Evolutionary conservation across 2,888 invertebrate genomes (phyloP), one percentile per base, ranked within the genome.

Genomic region (Shargacucullia verbasci): DNA sequence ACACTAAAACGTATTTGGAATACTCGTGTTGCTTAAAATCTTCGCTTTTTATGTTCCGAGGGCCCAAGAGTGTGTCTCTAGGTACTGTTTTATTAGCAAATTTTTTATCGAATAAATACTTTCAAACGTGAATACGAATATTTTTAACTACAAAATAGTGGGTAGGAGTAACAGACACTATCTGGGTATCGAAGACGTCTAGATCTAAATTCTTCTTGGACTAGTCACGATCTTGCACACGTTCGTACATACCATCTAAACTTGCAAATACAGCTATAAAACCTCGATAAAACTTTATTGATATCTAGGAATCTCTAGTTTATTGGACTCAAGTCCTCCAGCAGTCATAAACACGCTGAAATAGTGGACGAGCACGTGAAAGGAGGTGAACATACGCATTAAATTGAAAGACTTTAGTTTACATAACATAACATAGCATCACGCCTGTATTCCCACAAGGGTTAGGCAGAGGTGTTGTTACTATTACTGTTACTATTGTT

Each of bases 1-100:
- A 41, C 63, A 41, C 60, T 70, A 59, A 64, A 74, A 61, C 29
- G 45, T 46, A 74, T 63, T 46, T 31, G 8, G 59, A 66, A 66
- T 59, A 58, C 29, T 29, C 20, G 25, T 43, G 33, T 45, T 44
- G 43, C 15, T 34, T 40, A 38, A 58, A 58, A 46, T 50, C 52
- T 34, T 39, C 27, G 56, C 49, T 52, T 45, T 62, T 25, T 20
- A 15, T 66, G 44, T 35, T 15, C 31, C 10, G 33, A 29, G 10
- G 20, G 2, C 40, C 29, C 37, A 12, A 20, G 48, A 34, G 62
- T 40, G 14, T 11, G 10, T 7, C 1, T 29, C 7, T 29, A 29
- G 29, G 8, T 29, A 29, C 9, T 7, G 9, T 29, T 29, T 29
- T 9, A 8, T 9, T 29, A 29, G 29, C 5, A 9, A 29, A 9